Base-by-base conservation (phyloP, 2,113 vertebrate genomes). In the Hippocampus mohnikei region DNA sequence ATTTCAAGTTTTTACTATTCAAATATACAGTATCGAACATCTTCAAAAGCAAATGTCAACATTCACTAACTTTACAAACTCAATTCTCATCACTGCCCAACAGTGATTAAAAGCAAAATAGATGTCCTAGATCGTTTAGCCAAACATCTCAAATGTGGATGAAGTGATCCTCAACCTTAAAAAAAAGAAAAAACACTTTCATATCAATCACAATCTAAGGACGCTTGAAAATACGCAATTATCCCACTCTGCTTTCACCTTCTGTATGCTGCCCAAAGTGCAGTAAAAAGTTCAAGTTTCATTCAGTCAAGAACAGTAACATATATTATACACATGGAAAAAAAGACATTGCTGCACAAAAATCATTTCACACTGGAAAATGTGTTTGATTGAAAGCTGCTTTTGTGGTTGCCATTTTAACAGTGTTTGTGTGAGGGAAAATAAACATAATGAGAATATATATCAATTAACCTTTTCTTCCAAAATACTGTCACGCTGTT, bases 271-370 rank as follows among this genome's bases (percentile, higher is more conserved):
- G 59, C 27, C 20, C 53, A 7, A 65, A 78, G 50, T 77, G 76
- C 71, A 77, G 73, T 70, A 80, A 75, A 73, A 66, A 61, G 37
- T 82, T 81, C 81, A 85, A 81, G 79, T 82, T 78, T 79, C 77
- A 41, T 37, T 37, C 33, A 37, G 66, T 63, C 25, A 69, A 61
- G 59, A 61, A 16, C 59, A 33, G n/a, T 21, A 61, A 21, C 20
- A 3, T 8, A 37, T 8, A 37, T 8, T 40, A 37, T 21, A 40
- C 3, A 25, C 41, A 42, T 21, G 52, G 12, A 62, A 21, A 62
- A 40, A 37, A 37, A 37, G 5, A 37, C 3, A 67, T 44, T 64
- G 52, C n/a, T 46, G 65, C 67, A 71, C 64, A 79, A 86, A 61
- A 3, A 18, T 86, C 82, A 83, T 84, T 84, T 84, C 60, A 33